Evolutionary conservation across 2,888 invertebrate genomes (phyloP).

Genomic region (Tiliacea aurago): DNA sequence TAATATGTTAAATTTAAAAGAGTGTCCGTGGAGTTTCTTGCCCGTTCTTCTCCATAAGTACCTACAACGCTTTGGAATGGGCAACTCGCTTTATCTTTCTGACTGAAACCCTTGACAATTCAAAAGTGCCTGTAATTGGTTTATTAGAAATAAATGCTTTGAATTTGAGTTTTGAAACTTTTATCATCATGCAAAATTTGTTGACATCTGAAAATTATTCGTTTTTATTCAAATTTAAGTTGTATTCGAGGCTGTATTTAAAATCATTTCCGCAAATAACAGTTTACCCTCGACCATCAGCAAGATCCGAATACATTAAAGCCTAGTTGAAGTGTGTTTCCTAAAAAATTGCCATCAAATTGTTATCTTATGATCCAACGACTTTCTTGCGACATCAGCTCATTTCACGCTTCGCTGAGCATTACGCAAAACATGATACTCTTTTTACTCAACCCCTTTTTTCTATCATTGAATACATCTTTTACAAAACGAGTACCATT

Average conservation of each 20-base stretch:
- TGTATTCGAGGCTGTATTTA: background rate
- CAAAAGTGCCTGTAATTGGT: no score
- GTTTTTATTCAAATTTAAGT: background rate
- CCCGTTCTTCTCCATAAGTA: no score
- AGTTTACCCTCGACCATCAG: no score
- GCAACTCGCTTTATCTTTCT: no score
- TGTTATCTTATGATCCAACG: slow-evolving; percentile 40
- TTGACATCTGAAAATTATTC: background rate
- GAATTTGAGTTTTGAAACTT: background rate
- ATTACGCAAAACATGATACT: slow-evolving; percentile 70
- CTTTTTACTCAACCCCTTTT: slow-evolving; percentile 69
- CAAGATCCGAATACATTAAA: background rate
- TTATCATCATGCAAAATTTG: background rate
- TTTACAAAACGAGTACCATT: slow-evolving; percentile 40
- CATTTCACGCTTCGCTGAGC: slow-evolving; percentile 74
- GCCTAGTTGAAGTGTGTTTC: slow-evolving; percentile 1
- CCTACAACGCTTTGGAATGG: no score
- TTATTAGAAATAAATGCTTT: no score
- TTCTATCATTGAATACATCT: slow-evolving; percentile 53
- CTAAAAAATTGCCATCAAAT: slow-evolving; percentile 21
- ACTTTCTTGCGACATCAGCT: slow-evolving; percentile 66
- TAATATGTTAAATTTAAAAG: no score
- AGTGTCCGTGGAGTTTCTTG: no score
- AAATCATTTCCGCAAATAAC: background rate
- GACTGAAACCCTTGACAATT: no score